Conservation (phyloP, 2,113 vertebrate genomes). For the Syngnathus scovelli region DNA sequence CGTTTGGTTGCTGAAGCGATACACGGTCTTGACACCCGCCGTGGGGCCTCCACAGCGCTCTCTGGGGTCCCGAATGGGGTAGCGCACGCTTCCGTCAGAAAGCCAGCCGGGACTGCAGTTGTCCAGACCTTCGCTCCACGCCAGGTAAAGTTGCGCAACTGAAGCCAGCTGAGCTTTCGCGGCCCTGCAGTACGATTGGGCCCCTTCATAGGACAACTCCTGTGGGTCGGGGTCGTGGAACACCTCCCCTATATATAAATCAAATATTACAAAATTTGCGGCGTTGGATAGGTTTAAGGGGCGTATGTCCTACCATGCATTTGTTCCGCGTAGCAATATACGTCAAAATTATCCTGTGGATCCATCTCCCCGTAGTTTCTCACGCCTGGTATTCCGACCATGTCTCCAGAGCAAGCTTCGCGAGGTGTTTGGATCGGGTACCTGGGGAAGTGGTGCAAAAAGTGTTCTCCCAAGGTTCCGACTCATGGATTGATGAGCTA, state of each 20-base stretch:
- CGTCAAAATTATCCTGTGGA: conserved; percentile 81
- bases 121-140: conserved; percentile 86
- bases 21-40: conserved; percentile 88
- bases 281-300: neutral
- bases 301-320: conserved; percentile 73
- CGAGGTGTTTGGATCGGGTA: conserved; percentile 89
- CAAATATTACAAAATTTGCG: neutral
- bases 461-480: neutral
- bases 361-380: conserved; percentile 87
- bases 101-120: conserved; percentile 90
- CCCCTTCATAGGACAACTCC: conserved; percentile 78
- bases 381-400: conserved; percentile 85
- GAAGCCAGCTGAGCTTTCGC: conserved; percentile 76
- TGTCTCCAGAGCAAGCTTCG: conserved; percentile 88
- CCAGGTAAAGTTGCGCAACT: conserved; percentile 85
- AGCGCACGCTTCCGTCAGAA: conserved; percentile 91
- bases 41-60: conserved; percentile 83
- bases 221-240: conserved; percentile 72
- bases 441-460: conserved; percentile 54
- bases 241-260: conserved; percentile 77
- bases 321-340: conserved; percentile 88
- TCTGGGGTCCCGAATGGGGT: conserved; percentile 84
- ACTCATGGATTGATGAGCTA: neutral
- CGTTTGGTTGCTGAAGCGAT: conserved; percentile 88
- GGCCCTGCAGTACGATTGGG: conserved; percentile 70